Percentiles rank a stretch among this genome's conserved stretches.
Evolutionary conservation across 2,113 vertebrate species (phyloP).

Genomic region (Lucifuga dentata): DNA sequence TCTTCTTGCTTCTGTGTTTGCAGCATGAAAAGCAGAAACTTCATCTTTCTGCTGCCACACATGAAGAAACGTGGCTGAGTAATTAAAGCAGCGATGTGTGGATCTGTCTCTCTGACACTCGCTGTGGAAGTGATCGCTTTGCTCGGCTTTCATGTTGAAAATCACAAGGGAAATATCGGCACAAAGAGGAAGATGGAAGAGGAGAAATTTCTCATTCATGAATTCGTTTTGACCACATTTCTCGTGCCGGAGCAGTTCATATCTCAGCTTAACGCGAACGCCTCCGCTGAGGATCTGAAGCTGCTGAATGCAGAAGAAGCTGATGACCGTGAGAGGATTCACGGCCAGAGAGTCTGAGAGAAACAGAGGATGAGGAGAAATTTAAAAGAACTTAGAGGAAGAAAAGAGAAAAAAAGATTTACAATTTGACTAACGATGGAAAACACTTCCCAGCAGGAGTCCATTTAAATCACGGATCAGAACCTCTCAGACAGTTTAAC

Average conservation of each 20-base stretch:
- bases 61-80: slow-evolving; percentile 17
- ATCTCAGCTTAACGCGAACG: slow-evolving; percentile 41
- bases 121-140: slow-evolving; percentile 50
- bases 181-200: background rate
- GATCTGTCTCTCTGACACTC: slow-evolving; percentile 33
- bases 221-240: slow-evolving; percentile 36
- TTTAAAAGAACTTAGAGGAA: too few relatives aligned
- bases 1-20: background rate
- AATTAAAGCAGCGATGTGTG: background rate
- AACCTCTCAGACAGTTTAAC: too few relatives aligned
- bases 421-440: too few relatives aligned
- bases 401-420: too few relatives aligned
- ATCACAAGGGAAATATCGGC: slow-evolving; percentile 37
- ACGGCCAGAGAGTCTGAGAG: background rate
- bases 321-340: slow-evolving; percentile 8
- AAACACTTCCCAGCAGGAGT: too few relatives aligned
- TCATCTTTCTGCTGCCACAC: slow-evolving; percentile 13
- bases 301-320: slow-evolving; percentile 18
- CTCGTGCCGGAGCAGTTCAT: background rate
- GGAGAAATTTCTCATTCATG: slow-evolving; percentile 28
- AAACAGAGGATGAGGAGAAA: too few relatives aligned
- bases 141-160: slow-evolving; percentile 26
- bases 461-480: too few relatives aligned
- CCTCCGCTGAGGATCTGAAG: slow-evolving; percentile 34
- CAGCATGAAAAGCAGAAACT: slow-evolving; percentile 5